Evolutionary conservation across 2,888 invertebrate genomes (phyloP).

Genomic region (Scaptomyza cyrtandrae): DNA sequence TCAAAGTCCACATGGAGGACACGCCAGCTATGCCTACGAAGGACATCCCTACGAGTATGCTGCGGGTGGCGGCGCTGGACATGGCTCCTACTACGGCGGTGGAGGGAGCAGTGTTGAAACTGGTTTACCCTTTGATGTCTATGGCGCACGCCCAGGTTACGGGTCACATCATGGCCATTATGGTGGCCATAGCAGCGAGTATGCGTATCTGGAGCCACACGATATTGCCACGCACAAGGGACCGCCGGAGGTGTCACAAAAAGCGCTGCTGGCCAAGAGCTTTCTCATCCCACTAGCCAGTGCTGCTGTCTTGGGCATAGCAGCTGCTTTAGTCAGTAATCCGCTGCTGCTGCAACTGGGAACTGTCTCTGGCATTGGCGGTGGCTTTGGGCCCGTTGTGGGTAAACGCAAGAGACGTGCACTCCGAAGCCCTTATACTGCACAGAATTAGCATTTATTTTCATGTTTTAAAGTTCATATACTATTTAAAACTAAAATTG

Average conservation of each 20-base stretch:
- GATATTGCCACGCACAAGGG: conserved; percentile 75
- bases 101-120: conserved; percentile 65
- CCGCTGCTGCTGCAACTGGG: conserved; percentile 92
- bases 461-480: not conserved
- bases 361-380: conserved; percentile 87
- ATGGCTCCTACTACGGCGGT: conserved; percentile 70
- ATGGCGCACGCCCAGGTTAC: conserved; percentile 66
- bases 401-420: conserved; percentile 79
- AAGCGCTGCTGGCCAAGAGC: conserved; percentile 85
- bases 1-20: conserved; percentile 42
- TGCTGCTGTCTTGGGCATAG: conserved; percentile 91
- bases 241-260: conserved; percentile 71
- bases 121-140: conserved; percentile 81
- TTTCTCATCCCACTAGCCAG: conserved; percentile 91
- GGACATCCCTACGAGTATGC: conserved; percentile 68
- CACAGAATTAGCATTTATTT: conserved; percentile 24
- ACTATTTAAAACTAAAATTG: not conserved
- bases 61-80: conserved; percentile 73
- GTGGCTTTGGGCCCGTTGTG: conserved; percentile 84
- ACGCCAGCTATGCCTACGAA: conserved; percentile 61
- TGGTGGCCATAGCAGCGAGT: conserved; percentile 73
- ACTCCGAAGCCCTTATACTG: conserved; percentile 30
- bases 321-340: conserved; percentile 91
- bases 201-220: conserved; percentile 68
- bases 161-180: conserved; percentile 60